Evolutionary conservation across 2,797 vertebrate genomes (phyloP), one percentile per base, ranked within the genome.

Genomic region (Acropternis orthonyx): DNA sequence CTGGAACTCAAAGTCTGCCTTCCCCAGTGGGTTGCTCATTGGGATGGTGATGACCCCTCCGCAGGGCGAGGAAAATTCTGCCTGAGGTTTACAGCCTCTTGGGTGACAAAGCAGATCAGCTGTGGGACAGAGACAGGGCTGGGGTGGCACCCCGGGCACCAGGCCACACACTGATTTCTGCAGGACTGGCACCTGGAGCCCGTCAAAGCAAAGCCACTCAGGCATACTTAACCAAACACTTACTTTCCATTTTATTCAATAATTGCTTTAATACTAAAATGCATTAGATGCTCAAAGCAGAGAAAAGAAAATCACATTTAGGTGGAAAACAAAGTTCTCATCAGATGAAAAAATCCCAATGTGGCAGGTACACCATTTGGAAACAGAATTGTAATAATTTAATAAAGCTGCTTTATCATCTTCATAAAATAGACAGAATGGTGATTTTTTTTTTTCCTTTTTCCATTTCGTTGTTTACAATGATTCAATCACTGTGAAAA

Each of bases 191-290:
- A 56, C 52, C 32, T 18, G 52, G 26, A 67, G 67, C 54, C 66
- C 34, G 0, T 48, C 91, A 85, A 94, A 97, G 96, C 81, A 97
- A 95, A 93, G 65, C 92, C 95, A 75, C 94, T 79, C 37, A 96
- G 93, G 95, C 92, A 0, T 63, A 92, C 76, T 96, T 97, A 97
- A 97, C 93, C 94, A 97, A 98, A 98, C 95, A 95, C 95, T 95
- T 79, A 96, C 78, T 97, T 95, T 96, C 91, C 91, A 92, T 97
- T 96, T 97, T 98, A 98, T 98, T 98, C 97, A 97, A 97, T 97
- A 98, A 98, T 98, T 97, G 96, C 97, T 98, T 98, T 98, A 98
- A 98, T 98, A 98, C 95, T 98, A 98, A 98, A 98, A 98, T 98
- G 98, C 98, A 98, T 97, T 98, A 96, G 96, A 97, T 96, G 97